A percentile compares a stretch with the other conserved stretches of the same genome.
phyloP scores from a whole-genome alignment of 2,888 invertebrate species.

The Thymelicus lineola region DNA sequence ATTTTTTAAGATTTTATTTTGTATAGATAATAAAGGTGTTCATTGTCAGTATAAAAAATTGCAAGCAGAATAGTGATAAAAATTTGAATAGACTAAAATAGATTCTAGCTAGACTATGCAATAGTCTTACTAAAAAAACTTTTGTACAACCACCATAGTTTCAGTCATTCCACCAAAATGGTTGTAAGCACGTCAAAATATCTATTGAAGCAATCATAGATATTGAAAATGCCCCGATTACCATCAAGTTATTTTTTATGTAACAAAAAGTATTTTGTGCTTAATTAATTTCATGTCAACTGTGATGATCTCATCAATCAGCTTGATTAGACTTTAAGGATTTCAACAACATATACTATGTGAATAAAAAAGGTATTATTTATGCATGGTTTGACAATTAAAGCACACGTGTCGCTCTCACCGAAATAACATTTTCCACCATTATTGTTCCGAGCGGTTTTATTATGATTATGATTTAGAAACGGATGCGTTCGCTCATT shows the following conservation, averaged over 20 bases:
- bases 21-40: too few species aligned
- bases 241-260: neutral
- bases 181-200: conserved; percentile 21
- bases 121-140: neutral
- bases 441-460: conserved; percentile 49
- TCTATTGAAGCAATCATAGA: conserved; percentile 12
- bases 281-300: too few species aligned
- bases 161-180: conserved; percentile 15
- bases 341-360: conserved; percentile 15
- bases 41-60: too few species aligned
- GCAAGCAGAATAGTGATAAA: too few species aligned
- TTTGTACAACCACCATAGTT: neutral
- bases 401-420: conserved; percentile 35
- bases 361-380: conserved; percentile 29
- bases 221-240: conserved; percentile 16
- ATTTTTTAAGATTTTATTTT: too few species aligned
- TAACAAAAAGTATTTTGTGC: too few species aligned
- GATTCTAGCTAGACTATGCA: neutral
- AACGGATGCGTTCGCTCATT: conserved; percentile 51
- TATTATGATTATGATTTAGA: conserved; percentile 53
- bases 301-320: neutral
- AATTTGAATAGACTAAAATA: too few species aligned
- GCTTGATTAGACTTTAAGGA: conserved; percentile 10
- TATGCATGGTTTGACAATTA: conserved; percentile 36
- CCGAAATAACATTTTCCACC: conserved; percentile 44